Conservation (phyloP, 2,113 vertebrate genomes). For the Himantopus leucocephalus region DNA sequence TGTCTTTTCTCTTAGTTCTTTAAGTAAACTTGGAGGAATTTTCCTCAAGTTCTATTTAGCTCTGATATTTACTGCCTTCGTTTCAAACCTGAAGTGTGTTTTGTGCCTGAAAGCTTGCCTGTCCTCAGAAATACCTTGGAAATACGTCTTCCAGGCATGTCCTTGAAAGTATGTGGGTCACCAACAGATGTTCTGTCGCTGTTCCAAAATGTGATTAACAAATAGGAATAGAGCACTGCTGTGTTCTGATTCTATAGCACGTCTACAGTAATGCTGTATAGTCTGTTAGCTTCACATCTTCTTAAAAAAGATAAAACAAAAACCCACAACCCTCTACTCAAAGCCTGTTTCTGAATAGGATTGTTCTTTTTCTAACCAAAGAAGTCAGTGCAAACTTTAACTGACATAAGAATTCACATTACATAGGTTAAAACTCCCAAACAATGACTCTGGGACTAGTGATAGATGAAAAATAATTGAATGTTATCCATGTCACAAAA, state of each 20-base stretch:
- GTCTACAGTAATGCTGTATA: background rate
- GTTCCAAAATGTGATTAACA: background rate
- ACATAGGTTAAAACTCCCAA: background rate
- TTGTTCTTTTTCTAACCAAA: background rate
- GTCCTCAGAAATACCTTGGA: background rate
- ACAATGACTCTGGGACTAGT: background rate
- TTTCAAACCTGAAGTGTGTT: background rate
- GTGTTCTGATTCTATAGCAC: background rate
- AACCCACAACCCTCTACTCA: too few relatives aligned
- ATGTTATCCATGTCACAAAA: background rate
- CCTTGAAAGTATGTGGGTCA: background rate
- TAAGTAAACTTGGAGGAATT: background rate
- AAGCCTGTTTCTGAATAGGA: background rate
- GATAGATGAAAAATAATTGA: background rate
- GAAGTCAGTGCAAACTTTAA: background rate
- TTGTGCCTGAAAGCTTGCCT: background rate
- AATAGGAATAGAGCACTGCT: background rate
- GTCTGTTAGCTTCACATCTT: background rate
- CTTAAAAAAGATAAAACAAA: background rate
- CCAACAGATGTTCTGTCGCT: background rate
- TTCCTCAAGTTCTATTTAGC: background rate
- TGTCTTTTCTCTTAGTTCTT: background rate
- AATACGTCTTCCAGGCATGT: background rate
- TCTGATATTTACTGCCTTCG: background rate
- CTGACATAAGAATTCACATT: background rate